These are phyloP conservation scores for Lepidurus couesii DNA, from an alignment of 1,140 invertebrate genomes.

Conservation along the genomic window DNA sequence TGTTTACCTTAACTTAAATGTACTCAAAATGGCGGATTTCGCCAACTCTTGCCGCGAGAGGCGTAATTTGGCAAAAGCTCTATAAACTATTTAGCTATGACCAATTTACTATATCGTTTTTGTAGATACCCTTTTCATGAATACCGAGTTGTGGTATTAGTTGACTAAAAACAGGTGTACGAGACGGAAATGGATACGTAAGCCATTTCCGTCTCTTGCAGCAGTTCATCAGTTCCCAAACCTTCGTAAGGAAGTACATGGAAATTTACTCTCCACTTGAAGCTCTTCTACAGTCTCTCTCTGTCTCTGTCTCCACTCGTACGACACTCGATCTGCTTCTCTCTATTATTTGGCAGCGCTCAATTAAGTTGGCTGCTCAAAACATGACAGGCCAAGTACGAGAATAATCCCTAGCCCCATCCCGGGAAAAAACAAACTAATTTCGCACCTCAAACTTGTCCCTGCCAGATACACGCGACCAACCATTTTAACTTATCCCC, in stretches of 20 bases:
- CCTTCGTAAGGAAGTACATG: neutral
- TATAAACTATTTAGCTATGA: no score
- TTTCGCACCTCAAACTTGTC: no score
- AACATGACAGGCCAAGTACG: neutral
- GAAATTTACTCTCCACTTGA: constrained; percentile 23
- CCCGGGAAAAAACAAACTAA: neutral
- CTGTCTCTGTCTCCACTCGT: neutral
- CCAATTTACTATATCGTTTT: no score
- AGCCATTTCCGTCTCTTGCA: neutral
- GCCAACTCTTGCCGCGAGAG: no score
- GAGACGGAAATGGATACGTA: neutral
- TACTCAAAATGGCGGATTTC: no score
- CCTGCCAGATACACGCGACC: no score
- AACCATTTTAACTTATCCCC: no score
- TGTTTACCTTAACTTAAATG: no score
- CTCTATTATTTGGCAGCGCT: neutral
- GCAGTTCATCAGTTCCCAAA: neutral
- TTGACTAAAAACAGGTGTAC: neutral
- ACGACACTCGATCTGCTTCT: neutral
- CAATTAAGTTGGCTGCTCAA: neutral
- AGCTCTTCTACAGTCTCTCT: neutral
- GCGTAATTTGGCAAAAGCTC: no score
- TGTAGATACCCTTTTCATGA: neutral
- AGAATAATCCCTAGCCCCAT: neutral
- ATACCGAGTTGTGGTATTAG: neutral